Evolutionary conservation across 2,888 invertebrate genomes (phyloP), one percentile per base, ranked within the genome.

Genomic region (Xylophagus ater): DNA sequence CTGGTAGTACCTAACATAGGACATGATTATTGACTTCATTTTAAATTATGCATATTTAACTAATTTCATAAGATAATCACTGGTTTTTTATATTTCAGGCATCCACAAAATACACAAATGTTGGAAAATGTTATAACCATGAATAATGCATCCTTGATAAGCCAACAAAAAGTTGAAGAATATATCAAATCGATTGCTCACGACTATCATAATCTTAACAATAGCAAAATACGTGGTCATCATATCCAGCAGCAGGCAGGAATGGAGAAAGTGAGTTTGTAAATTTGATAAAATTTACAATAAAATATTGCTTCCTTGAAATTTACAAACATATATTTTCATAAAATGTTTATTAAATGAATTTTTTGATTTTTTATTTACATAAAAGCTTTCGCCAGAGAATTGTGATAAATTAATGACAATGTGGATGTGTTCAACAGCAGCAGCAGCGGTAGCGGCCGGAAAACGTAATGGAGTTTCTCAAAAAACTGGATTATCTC

Each of bases 161-260:
- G 60, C 37, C 58, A 59, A 30, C 57, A 61, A 31, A 60, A 56
- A 44, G 51, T 59, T 13, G 60, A 63, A 23, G 61, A 62, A 39
- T 62, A 62, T 37, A 58, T 62, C 10, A 65, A 60, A 40, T 54
- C 59, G 1, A 56, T 44, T 20, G 29, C 32, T 12, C 15, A 25
- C 15, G 30, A 35, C 20, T 37, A 36, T 14, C 32, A 32, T 24
- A 20, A 18, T 6, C 17, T 20, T n/a, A n/a, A n/a, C n/a, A n/a
- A n/a, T n/a, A n/a, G n/a, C n/a, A n/a, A n/a, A n/a, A n/a, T n/a
- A n/a, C n/a, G n/a, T n/a, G n/a, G n/a, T n/a, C n/a, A n/a, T n/a
- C n/a, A n/a, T 62, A 55, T 14, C 34, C 15, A 34, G 15, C 9
- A 29, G 21, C 9, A 26, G n/a, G 21, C 25, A 25, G 41, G 34